Conservation (phyloP, 2,113 vertebrate species). For the Odontesthes bonariensis region DNA sequence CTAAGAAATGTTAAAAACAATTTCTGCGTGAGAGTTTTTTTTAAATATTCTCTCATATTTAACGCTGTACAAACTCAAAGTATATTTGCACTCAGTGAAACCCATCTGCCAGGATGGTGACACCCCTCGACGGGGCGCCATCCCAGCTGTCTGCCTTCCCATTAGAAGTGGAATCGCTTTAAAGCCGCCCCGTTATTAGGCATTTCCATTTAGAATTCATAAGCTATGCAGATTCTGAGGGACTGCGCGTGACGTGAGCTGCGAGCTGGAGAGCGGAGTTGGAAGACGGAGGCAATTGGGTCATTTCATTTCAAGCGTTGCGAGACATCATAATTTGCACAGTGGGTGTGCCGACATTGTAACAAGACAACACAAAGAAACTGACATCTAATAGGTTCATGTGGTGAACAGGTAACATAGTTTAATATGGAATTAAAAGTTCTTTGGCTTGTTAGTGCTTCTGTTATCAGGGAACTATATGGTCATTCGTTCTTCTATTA, state of each 20-base stretch:
- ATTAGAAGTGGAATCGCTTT: conserved; percentile 72
- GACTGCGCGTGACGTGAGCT: conserved; percentile 73
- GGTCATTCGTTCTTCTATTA: no score
- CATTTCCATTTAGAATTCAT: conserved; percentile 77
- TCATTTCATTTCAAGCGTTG: conserved; percentile 50
- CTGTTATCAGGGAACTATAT: no score
- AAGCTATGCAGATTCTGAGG: conserved; percentile 71
- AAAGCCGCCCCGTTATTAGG: conserved; percentile 67
- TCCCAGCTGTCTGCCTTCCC: conserved; percentile 56
- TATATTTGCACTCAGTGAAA: conserved; percentile 56
- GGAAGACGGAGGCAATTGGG: conserved; percentile 49
- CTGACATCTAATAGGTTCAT: background rate
- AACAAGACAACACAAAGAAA: conserved; percentile 2
- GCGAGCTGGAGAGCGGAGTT: conserved; percentile 38
- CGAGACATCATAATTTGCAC: conserved; percentile 20
- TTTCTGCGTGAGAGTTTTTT: background rate
- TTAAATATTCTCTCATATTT: background rate
- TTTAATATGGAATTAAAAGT: background rate
- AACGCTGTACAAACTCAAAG: conserved; percentile 49
- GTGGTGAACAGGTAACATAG: background rate
- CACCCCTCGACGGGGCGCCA: conserved; percentile 23
- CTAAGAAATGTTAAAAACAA: background rate
- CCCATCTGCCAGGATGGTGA: conserved; percentile 6
- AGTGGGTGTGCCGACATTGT: background rate
- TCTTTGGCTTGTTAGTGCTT: no score